Base-by-base conservation (phyloP, 2,888 invertebrate species). In the Eucriotettix oculatus region DNA sequence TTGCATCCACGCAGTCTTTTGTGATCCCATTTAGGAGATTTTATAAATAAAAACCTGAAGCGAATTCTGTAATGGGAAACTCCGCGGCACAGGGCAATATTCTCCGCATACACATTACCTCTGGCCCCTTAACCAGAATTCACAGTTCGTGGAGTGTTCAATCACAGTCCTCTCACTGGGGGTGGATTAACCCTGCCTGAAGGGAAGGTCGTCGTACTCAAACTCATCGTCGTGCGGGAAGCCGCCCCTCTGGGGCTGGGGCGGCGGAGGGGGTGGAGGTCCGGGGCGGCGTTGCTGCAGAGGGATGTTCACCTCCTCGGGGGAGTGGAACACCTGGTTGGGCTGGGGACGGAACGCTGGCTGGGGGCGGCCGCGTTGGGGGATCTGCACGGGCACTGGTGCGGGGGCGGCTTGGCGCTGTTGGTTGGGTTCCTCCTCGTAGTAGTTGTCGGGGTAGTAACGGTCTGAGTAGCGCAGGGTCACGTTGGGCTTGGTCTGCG, bases 231-330 rank as follows among this genome's bases (percentile, higher is more conserved):
- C 63, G 52, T 60, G 40, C 11, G 12, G 54, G 43, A 41, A 29
- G 14, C 14, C 12, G 48, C 12, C 12, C 14, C 48, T n/a, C 14
- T n/a, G 14, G 5, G 61, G 43, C 58, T 11, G n/a, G 12, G 40
- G 66, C 11, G 67, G 72, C 66, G 75, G 74, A 52, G 71, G 70
- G 48, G 75, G 71, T 61, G 71, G 70, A 56, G 73, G 70, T 52
- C 78, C 76, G 16, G 90, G 89, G 68, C 90, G 80, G 69, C 90
- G 80, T 71, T 90, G 90, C 63, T 85, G 85, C 58, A 91, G 78
- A 7, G 90, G 88, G 67, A 90, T 90, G 71, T 91, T 90, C 57
- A 90, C 88, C 71, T 90, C 90, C 71, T 91, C 90, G 7, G 90
- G 88, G 52, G 88, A 85, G 68, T 88, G 83, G 74, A 87, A 91